Conservation (phyloP, 2,888 invertebrate genomes). For the Leistus spinibarbis region DNA sequence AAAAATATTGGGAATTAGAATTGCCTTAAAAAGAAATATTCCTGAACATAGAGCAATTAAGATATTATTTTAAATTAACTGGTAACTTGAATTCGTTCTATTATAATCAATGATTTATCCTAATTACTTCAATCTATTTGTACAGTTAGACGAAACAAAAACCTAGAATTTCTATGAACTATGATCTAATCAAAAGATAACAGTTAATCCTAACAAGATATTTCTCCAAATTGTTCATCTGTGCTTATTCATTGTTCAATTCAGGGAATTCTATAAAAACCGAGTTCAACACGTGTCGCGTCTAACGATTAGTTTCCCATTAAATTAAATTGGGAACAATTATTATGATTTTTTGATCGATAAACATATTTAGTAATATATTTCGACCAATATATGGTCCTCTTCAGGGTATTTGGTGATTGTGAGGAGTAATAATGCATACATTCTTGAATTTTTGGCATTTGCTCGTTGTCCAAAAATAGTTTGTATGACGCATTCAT, state of each 20-base stretch:
- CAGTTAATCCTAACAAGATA: not conserved
- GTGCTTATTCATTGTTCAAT: not conserved
- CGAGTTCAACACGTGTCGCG: not conserved
- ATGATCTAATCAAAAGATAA: not conserved
- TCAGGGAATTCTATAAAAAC: not conserved
- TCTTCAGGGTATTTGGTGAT: too few species aligned
- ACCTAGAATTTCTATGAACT: not conserved
- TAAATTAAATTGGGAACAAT: not conserved
- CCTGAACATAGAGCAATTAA: too few species aligned
- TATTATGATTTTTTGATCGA: not conserved
- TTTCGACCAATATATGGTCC: too few species aligned
- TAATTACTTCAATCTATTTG: not conserved
- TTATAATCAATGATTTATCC: not conserved
- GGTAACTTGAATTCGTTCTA: not conserved
- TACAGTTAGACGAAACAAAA: not conserved
- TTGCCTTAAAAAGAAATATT: too few species aligned
- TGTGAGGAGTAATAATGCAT: not conserved
- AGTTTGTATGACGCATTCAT: not conserved
- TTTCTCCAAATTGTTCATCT: not conserved
- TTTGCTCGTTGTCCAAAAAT: not conserved
- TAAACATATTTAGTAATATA: too few species aligned
- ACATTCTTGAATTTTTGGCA: not conserved
- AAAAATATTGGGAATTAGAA: too few species aligned
- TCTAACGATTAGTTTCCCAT: not conserved
- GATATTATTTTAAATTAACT: too few species aligned